Evolutionary conservation across 2,888 invertebrate species (phyloP).

Genomic region (Synanthedon andrenaeformis): DNA sequence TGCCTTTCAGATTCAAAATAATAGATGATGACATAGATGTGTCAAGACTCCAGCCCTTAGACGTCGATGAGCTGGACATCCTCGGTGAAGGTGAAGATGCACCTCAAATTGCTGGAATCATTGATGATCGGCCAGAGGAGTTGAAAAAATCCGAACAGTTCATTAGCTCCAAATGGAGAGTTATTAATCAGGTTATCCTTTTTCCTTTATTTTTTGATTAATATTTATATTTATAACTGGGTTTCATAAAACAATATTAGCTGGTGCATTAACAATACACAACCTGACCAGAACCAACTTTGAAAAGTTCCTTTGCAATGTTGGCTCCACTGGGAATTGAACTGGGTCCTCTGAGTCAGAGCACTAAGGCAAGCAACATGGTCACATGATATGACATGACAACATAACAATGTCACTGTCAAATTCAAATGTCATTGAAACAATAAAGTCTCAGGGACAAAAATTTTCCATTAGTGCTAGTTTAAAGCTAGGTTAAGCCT

Average conservation of each 20-base stretch:
- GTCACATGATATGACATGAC: background rate
- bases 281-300: no score
- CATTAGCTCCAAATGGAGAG: slow-evolving; percentile 56
- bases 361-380: background rate
- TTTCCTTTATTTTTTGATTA: background rate
- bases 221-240: slow-evolving; percentile 1
- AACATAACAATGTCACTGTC: background rate
- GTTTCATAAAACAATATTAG: no score
- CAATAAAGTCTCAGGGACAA: no score
- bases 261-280: no score
- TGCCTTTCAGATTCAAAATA: slow-evolving; percentile 76
- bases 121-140: slow-evolving; percentile 84
- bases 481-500: no score
- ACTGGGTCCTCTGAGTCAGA: background rate
- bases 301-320: no score
- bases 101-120: slow-evolving; percentile 88
- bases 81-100: slow-evolving; percentile 84
- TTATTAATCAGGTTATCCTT: slow-evolving; percentile 48
- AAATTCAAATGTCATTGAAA: no score
- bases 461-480: no score
- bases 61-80: slow-evolving; percentile 75
- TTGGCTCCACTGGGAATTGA: no score
- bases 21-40: slow-evolving; percentile 87
- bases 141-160: slow-evolving; percentile 56
- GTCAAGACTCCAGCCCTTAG: slow-evolving; percentile 69